Conservation (phyloP, 2,888 invertebrate genomes). For the Mythimna pallens region DNA sequence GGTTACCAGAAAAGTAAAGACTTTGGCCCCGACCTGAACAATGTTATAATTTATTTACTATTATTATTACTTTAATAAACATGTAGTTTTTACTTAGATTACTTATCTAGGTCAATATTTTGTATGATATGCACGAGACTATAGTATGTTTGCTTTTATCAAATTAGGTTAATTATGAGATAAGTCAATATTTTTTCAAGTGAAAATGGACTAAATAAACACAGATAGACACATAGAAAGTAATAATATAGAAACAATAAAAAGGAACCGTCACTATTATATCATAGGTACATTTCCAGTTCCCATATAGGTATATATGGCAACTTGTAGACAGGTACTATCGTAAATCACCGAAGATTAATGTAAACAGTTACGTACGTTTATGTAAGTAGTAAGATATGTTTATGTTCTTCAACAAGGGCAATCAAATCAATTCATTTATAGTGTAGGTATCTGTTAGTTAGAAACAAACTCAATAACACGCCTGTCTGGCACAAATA, state of each 20-base stretch:
- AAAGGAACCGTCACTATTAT: background rate
- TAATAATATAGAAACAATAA: background rate
- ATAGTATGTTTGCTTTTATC: background rate
- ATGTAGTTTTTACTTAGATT: conserved; percentile 8
- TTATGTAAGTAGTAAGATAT: background rate
- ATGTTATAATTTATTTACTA: too few species aligned
- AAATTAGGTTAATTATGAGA: conserved; percentile 5
- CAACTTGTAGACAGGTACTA: background rate
- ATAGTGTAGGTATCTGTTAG: too few species aligned
- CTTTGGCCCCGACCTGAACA: too few species aligned
- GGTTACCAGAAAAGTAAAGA: too few species aligned
- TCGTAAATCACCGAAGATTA: conserved; percentile 10
- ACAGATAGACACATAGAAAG: background rate
- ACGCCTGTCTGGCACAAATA: background rate
- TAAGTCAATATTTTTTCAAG: background rate
- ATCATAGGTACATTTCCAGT: background rate
- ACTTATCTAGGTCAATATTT: conserved; percentile 45
- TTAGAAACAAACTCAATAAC: too few species aligned
- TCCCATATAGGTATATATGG: too few species aligned
- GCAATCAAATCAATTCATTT: conserved; percentile 9
- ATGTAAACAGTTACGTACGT: too few species aligned
- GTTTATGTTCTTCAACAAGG: background rate
- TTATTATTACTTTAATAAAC: too few species aligned
- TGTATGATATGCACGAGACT: conserved; percentile 16
- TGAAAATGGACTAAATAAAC: background rate